These are phyloP conservation scores for Vimba vimba DNA, from an alignment of 2,113 vertebrate genomes.

Conservation along the genomic window DNA sequence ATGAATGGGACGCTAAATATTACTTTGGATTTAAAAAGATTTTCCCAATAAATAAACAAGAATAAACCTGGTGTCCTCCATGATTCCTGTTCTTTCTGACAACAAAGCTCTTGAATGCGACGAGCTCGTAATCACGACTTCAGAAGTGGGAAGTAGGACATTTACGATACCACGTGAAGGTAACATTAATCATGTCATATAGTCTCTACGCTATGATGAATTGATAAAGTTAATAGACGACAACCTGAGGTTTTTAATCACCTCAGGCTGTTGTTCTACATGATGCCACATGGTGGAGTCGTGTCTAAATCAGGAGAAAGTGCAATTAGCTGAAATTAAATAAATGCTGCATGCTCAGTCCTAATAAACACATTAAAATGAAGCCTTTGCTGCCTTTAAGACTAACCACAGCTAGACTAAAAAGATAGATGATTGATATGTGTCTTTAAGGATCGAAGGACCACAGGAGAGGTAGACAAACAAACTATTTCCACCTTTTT, in stretches of 20 bases:
- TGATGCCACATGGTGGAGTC: conserved; percentile 53
- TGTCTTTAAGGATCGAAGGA: neutral
- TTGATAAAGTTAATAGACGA: neutral
- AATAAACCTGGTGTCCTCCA: too few species aligned
- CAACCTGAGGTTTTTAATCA: neutral
- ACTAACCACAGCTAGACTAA: conserved; percentile 10
- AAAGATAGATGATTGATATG: conserved; percentile 8
- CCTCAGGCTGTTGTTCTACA: neutral
- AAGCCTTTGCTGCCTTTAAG: neutral
- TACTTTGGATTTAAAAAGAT: too few species aligned
- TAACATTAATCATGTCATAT: too few species aligned
- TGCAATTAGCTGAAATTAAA: neutral
- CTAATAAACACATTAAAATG: neutral
- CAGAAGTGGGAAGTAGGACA: too few species aligned
- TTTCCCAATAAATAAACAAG: too few species aligned
- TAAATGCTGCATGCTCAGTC: neutral
- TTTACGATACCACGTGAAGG: too few species aligned
- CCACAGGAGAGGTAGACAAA: conserved; percentile 23
- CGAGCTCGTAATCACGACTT: too few species aligned
- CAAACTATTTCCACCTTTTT: conserved; percentile 1
- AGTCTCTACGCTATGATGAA: neutral
- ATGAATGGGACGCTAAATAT: too few species aligned
- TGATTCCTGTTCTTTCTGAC: too few species aligned
- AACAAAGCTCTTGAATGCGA: too few species aligned
- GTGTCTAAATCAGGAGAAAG: conserved; percentile 35